Evolutionary conservation across 2,888 invertebrate species (phyloP).

Genomic region (Alentia gelatinosa): DNA sequence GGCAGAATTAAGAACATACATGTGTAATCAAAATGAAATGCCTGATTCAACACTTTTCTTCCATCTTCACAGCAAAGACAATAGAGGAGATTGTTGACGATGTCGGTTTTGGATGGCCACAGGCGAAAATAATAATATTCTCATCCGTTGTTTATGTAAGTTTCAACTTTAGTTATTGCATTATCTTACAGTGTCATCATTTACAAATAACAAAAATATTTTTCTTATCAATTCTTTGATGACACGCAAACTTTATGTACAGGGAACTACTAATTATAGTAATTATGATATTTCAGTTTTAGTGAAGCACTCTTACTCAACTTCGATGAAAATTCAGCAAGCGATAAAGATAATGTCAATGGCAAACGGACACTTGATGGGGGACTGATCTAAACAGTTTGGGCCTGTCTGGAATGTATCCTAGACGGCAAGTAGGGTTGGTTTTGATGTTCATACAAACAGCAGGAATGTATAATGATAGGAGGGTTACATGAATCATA

Average conservation of each 20-base stretch:
- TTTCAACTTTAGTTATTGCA: background rate
- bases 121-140: background rate
- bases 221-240: background rate
- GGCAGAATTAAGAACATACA: too few species aligned
- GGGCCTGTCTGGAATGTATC: background rate
- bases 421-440: background rate
- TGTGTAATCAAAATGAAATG: too few species aligned
- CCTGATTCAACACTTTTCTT: too few species aligned
- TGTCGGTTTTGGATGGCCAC: background rate
- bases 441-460: too few species aligned
- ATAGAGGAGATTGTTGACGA: background rate
- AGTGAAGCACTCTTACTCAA: too few species aligned
- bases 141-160: background rate
- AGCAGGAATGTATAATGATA: too few species aligned
- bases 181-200: background rate
- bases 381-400: background rate
- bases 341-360: background rate
- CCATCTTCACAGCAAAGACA: background rate
- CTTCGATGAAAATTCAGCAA: too few species aligned
- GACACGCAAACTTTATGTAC: background rate
- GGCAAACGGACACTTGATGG: background rate
- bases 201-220: background rate
- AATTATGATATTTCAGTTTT: background rate
- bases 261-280: background rate
- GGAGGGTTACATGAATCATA: too few species aligned